Base-by-base conservation (phyloP, 2,888 invertebrate genomes). In the Ichneumoninae sp. region DNA sequence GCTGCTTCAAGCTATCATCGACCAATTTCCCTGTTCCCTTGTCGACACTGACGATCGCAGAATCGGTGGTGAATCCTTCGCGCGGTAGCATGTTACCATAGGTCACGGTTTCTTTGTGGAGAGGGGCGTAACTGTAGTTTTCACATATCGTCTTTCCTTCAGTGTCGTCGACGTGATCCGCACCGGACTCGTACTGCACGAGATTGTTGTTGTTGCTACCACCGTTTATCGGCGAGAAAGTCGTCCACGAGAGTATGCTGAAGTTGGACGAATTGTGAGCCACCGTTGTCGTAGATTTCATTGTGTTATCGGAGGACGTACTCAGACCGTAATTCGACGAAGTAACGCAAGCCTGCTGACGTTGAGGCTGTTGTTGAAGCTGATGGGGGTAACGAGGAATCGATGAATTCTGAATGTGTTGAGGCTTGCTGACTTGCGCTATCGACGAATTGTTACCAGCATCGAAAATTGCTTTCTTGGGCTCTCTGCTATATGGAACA, bases 191-290 rank as follows among this genome's bases (percentile, higher is more conserved):
- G 50, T 89, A 92, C 16, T 91, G 90, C 30, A 88, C 89, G 22
- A 89, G 74, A 86, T 88, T 90, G 50, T 87, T 87, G 69, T 88
- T 88, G 22, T 71, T 86, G 44, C 81, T 87, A 7, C 78, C 81
- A 0, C 89, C 88, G 13, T 88, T 88, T 10, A 89, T 88, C 2
- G 93, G 93, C 3, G 94, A 93, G 50, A 93, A 90, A 0, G 93
- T 94, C 0, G 93, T 94, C 94, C 94, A 94, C 2, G 94, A 94
- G 7, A 93, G 85, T 66, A 94, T 94, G 77, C 94, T 93, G 81
- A 94, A 94, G 79, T 93, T 94, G 0, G 94, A 93, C 1, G 93
- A 91, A 85, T 92, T 93, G 47, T 93, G 92, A 47, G 94, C 94
- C 16, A 93, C 91, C 0, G 93, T 92, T 0, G 93, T 93, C 26